Evolutionary conservation across 2,888 invertebrate genomes (phyloP), one percentile per base, ranked within the genome.

Genomic region (Diaperis boleti): DNA sequence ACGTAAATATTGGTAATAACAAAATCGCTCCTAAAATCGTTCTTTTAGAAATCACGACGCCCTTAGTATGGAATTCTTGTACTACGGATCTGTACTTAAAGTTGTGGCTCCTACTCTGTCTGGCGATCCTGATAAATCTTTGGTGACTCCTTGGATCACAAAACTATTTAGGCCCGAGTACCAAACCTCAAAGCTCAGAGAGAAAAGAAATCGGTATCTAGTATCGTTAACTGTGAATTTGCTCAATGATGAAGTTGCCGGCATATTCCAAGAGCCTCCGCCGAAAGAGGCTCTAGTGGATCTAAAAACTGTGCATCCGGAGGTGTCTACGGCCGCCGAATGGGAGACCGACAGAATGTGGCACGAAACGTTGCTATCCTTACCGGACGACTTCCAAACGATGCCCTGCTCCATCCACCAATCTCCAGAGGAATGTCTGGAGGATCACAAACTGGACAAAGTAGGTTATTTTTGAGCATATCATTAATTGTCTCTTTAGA

Each of bases 121-220:
- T 0, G 75, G 75, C 42, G 76, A 79, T 22, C 55, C 64, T 1
- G 82, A 82, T 54, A 76, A 81, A 52, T 71, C 76, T 15, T 69
- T 73, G 15, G 76, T 82, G 6, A 72, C 80, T 7, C 82, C 82
- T 0, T 84, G 85, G 85, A 75, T 83, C 1, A 78, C 76, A 63
- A 84, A 84, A 71, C 73, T 85, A 1, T 84, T 83, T 66, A 75
- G 82, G 20, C 83, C 84, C 1, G 84, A 84, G 69, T 85, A 84
- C 68, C 82, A 83, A 65, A 82, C 81, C 39, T 75, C 79, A 0
- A 74, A 77, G 31, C 76, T 85, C 14, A 74, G 81, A 31, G 82
- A 81, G 65, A 85, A 84, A 65, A 73, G 84, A 11, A 85, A 85
- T 70, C 78, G 81, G 65, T 83, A 82, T 68, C 71, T 84, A n/a